Evolutionary conservation across 2,888 invertebrate species (phyloP).

Genomic region (Lithophane semibrunnea): DNA sequence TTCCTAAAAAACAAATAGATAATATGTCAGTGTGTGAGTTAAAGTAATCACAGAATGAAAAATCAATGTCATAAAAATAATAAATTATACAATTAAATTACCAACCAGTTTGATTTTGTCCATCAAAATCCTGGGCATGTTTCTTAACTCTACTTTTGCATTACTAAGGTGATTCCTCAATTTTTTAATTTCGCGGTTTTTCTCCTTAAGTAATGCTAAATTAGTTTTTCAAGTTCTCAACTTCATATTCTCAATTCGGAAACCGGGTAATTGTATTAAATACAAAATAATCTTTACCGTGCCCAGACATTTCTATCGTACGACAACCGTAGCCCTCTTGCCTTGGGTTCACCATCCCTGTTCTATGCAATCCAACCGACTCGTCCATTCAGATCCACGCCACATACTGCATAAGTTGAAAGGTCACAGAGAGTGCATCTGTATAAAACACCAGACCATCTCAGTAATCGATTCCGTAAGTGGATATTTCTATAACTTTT

Average conservation of each 20-base stretch:
- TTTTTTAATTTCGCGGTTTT: neutral
- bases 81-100: no score
- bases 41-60: no score
- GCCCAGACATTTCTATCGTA: neutral
- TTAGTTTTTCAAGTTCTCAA: no score
- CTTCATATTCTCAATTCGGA: no score
- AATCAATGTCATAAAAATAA: no score
- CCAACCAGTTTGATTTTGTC: no score
- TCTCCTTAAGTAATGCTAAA: no score
- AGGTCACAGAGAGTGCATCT: conserved; percentile 24
- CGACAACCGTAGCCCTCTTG: neutral
- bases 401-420: conserved; percentile 17
- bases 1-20: no score
- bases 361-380: conserved; percentile 1
- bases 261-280: no score
- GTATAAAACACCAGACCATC: neutral
- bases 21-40: no score
- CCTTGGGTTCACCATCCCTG: neutral
- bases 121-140: neutral
- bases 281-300: neutral
- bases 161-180: neutral
- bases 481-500: conserved; percentile 3
- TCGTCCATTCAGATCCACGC: neutral
- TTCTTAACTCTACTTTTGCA: neutral
- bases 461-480: conserved; percentile 9